phyloP scores from a whole-genome alignment of 2,113 vertebrate genomes.

The Amphilophus citrinellus region DNA sequence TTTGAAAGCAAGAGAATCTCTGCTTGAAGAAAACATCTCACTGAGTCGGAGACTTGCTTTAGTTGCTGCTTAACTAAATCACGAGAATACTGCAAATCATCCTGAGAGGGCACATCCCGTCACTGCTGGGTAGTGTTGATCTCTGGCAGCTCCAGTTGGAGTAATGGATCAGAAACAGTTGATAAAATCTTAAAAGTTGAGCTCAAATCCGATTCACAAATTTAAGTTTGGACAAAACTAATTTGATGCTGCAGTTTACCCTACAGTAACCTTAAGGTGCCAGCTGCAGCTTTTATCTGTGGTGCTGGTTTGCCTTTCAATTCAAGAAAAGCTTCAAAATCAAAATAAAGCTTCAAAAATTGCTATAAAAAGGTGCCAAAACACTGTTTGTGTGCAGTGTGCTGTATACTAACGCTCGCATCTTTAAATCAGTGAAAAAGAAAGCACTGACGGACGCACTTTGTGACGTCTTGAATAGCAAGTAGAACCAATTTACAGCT shows the following conservation, averaged over 20 bases:
- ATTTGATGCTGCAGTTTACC: neutral
- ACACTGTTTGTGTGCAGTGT: neutral
- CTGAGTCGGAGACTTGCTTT: conserved; percentile 18
- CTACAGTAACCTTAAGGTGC: neutral
- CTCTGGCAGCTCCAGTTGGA: neutral
- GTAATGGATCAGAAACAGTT: conserved; percentile 21
- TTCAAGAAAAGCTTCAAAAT: neutral
- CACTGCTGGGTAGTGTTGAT: neutral
- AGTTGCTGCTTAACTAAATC: neutral
- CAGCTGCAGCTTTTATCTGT: neutral
- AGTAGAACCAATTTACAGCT: conserved; percentile 8
- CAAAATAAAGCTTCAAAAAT: conserved; percentile 10
- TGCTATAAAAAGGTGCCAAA: conserved; percentile 4
- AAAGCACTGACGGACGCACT: neutral
- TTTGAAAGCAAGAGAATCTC: conserved; percentile 30
- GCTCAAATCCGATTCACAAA: neutral
- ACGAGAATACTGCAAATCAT: neutral
- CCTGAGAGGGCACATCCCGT: conserved; percentile 7
- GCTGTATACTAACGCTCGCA: neutral
- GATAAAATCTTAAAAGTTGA: conserved; percentile 9
- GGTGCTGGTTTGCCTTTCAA: neutral
- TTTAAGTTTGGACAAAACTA: neutral
- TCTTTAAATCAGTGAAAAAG: neutral
- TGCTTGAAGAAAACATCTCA: conserved; percentile 27
- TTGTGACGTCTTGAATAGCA: neutral